Evolutionary conservation across 92 coral and sea anemone species (phyloP), one percentile per base, ranked within the genome.

Genomic region (Meandrina meandrites): DNA sequence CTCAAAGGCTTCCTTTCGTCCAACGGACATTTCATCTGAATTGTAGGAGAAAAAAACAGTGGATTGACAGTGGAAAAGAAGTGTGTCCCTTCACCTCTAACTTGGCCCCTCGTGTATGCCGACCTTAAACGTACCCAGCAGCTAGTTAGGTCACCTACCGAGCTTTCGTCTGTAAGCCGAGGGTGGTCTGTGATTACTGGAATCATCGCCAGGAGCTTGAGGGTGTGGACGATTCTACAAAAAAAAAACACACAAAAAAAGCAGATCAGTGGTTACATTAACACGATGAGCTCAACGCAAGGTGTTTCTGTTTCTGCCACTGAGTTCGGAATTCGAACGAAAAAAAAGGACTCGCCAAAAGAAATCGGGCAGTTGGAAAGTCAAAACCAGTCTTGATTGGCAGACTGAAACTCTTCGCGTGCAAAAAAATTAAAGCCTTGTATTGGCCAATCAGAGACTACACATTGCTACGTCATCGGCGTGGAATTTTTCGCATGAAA

Each of bases 1-100:
- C 80, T 95, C 98, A 81, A 96, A 96, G 27, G 99, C 98, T 88
- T 96, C 99, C 70, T 96, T 96, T 37, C 99, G 92, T 17, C 99
- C 99, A 35, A 89, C 97, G 10, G 99, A 96, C 99, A 96, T 96
- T 83, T 95, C 98, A 90, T 96, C 99, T 96, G 75, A 30, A 37
- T 32, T 58, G 30, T 66, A 68, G 80, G 19, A 36, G 1, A 74
- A 31, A 77, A 58, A 18, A 22, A n/a, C n/a, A 57, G 7, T 11
- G 58, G 58, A 57, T 18, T 21, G 19, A 57, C n/a, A 57, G 27
- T 57, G 64, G 27, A 57, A 57, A 11, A 57, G 4, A 56, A 18
- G 8, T 56, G 24, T 22, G 11, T 60, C 28, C 68, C 30, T 8
- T 60, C 68, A 8, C 27, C n/a, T 57, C 53, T 48, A 1, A 48